Base-by-base conservation (phyloP, 2,888 invertebrate species). In the Spicauda simplicius region DNA sequence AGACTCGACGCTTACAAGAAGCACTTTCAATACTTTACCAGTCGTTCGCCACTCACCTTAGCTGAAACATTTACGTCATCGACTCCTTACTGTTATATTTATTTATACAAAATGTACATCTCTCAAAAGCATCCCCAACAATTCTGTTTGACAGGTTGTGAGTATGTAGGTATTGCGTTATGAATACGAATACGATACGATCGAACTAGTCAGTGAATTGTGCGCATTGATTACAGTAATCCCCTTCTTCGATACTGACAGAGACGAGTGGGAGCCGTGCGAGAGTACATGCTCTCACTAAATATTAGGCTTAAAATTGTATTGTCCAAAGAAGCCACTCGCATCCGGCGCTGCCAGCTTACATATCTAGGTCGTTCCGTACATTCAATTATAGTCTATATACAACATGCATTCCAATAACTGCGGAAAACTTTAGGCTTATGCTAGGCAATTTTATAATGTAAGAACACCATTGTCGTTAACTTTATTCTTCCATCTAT, bases 31-130 rank as follows among this genome's bases (percentile, higher is more conserved):
- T 88, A 89, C 86, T 81, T 79, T 77, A 77, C 89, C 90, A 90
- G 90, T 88, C 91, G 89, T 82, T 81, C 91, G 90, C 88, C 87
- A 83, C 85, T 82, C 87, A 83, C 84, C 86, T 48, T 48, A 77
- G 80, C 77, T 82, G 79, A 74, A 75, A 77, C 75, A 65, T 71
- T 85, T 89, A 88, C 86, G 83, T 82, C 87, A 84, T 86, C 86
- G 88, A 90, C 88, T 85, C 85, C 89, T 91, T 90, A 90, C 84
- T 87, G 89, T 87, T 73, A 67, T 67, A 71, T 86, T 80, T 87
- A 85, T 90, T 90, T 91, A 87, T 91, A 92, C 91, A 91, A 89
- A 92, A 91, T 91, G 87, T 91, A 91, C 91, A 92, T 85, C 84
- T 88, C 82, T 88, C 87, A 90, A 90, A 91, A 89, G 88, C 91